Conservation (phyloP, 2,888 invertebrate genomes). For the Hyposoter didymator region DNA sequence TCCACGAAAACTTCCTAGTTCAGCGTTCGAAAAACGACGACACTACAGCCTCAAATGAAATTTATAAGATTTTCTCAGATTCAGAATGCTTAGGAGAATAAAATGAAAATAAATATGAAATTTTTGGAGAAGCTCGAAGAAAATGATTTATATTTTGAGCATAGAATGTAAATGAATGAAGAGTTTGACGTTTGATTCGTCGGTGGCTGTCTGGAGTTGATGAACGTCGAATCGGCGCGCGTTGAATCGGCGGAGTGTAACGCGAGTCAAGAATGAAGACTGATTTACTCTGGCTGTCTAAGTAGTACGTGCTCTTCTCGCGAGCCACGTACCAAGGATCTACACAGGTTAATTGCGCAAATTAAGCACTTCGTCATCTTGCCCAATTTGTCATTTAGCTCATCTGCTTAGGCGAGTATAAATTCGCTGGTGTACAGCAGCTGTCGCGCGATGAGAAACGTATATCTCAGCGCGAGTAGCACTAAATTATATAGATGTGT, state of each 20-base stretch:
- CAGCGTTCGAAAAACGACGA: too few species aligned
- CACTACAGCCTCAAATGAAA: too few species aligned
- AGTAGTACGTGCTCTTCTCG: constrained; percentile 67
- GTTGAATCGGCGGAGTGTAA: constrained; percentile 34
- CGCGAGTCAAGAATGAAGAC: constrained; percentile 59
- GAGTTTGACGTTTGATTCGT: constrained; percentile 17
- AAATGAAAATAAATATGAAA: background rate
- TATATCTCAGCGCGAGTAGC: background rate
- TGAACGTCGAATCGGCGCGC: constrained; percentile 28
- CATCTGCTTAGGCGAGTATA: constrained; percentile 36
- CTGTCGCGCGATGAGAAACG: constrained; percentile 9
- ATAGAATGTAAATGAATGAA: background rate
- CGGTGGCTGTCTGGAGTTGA: constrained; percentile 44
- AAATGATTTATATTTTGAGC: background rate
- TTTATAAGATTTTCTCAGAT: background rate
- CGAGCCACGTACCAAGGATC: constrained; percentile 67
- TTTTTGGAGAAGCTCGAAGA: background rate
- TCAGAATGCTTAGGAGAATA: background rate
- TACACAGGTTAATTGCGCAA: constrained; percentile 70
- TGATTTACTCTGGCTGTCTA: constrained; percentile 67
- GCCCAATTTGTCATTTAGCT: constrained; percentile 69
- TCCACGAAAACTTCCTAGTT: too few species aligned
- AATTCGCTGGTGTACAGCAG: constrained; percentile 1
- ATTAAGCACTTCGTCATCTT: constrained; percentile 70
- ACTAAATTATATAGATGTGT: constrained; percentile 13